These are phyloP conservation scores for Oscheius sp. DNA, from an alignment of 2,888 invertebrate species.

Conservation along the genomic window DNA sequence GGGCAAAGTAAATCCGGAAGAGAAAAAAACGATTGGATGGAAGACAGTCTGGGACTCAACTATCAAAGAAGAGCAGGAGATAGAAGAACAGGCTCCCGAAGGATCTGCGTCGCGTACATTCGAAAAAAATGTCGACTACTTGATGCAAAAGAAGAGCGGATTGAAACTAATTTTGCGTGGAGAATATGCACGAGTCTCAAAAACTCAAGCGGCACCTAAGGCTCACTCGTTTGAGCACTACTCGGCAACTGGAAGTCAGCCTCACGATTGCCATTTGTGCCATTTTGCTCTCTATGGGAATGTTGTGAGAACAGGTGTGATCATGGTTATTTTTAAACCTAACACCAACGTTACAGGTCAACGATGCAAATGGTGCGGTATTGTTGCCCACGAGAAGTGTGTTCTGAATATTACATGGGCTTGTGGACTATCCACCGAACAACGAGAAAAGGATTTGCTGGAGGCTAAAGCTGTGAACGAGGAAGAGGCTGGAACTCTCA, in stretches of 20 bases:
- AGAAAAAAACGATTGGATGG: conserved; percentile 1
- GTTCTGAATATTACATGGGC: conserved; percentile 30
- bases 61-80: not conserved
- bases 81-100: not conserved
- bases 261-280: conserved; percentile 30
- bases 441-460: conserved; percentile 1
- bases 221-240: conserved; percentile 33
- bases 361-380: conserved; percentile 30
- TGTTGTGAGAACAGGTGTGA: conserved; percentile 38
- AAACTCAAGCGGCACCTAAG: conserved; percentile 3
- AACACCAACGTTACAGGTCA: conserved; percentile 1
- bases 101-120: not conserved
- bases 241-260: conserved; percentile 14
- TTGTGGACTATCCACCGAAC: conserved; percentile 13
- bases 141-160: conserved; percentile 12
- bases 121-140: conserved; percentile 8
- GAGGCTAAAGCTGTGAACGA: conserved; percentile 16
- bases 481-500: not conserved
- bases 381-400: conserved; percentile 41
- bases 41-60: not conserved
- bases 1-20: not conserved
- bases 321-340: too few species aligned
- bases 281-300: conserved; percentile 37
- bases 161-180: conserved; percentile 25
- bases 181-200: not conserved